Evolutionary conservation across 2,888 invertebrate genomes (phyloP), one percentile per base, ranked within the genome.

Genomic region (Cactoblastis cactorum): DNA sequence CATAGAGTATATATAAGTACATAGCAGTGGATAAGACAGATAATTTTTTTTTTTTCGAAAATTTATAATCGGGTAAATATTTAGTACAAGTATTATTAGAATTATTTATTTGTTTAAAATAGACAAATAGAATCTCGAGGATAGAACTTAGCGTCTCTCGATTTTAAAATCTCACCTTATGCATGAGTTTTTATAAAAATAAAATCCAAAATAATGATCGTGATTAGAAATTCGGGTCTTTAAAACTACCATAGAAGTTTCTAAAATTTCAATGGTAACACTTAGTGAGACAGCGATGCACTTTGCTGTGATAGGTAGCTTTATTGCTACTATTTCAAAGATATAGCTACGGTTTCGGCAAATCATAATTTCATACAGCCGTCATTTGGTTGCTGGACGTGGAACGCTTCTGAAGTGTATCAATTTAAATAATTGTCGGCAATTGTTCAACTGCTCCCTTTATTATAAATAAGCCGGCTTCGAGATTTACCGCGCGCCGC

Each of bases 241-340:
- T 12, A 4, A 34, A 34, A 34, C 34, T 34, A 34, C 34, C 34
- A 37, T 37, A 5, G 14, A 17, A 17, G 37, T 37, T 15, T 19
- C 12, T 34, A n/a, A 35, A 12, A 15, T 5, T 34, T 3, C 1
- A 5, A 35, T 64, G 62, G 59, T 65, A 70, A 66, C 62, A 66
- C 63, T 53, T 41, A 61, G 59, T 57, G 53, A 66, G 64, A 65
- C 65, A 69, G 69, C 65, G 57, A 63, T 63, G 63, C 58, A 58
- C 55, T 65, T 57, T 24, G 14, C 41, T 12, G 22, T 15, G 41
- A 14, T 15, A 14, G 14, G n/a, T 43, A 24, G 5, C 24, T 28
- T 41, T 32, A 45, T 33, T 11, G 1, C 39, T 41, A 22, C 38
- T 19, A 28, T 22, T 43, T 41, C 24, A 38, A 14, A 22, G 15